phyloP scores from a whole-genome alignment of 2,113 vertebrate genomes.

The Melanostigma gelatinosum region DNA sequence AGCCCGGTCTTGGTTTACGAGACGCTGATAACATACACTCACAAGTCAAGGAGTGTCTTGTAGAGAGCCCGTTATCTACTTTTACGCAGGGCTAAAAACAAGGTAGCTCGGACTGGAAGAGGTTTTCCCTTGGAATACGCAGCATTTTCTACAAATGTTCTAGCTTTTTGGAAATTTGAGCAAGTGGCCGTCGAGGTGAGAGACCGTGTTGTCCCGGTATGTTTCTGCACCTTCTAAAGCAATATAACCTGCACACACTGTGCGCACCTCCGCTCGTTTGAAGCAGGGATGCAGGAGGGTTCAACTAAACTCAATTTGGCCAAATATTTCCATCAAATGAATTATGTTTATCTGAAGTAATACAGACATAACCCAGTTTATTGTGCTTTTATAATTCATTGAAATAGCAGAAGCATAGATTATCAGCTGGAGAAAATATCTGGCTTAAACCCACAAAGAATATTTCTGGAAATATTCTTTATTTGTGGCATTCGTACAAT shows the following conservation, averaged over 20 bases:
- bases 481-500: neutral
- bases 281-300: neutral
- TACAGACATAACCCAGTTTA: neutral
- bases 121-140: neutral
- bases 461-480: neutral
- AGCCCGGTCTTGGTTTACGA: slow-evolving; percentile 64
- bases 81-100: slow-evolving; percentile 37
- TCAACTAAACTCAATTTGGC: neutral
- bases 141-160: neutral
- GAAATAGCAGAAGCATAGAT: neutral
- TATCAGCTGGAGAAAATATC: neutral
- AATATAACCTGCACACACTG: neutral
- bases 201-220: neutral
- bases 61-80: slow-evolving; percentile 37
- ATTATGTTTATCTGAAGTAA: neutral
- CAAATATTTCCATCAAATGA: neutral
- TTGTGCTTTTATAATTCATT: neutral
- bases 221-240: slow-evolving; percentile 5
- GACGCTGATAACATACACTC: slow-evolving; percentile 56
- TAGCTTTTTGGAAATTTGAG: neutral
- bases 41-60: slow-evolving; percentile 48
- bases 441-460: neutral
- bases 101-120: slow-evolving; percentile 23
- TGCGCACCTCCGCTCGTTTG: neutral
- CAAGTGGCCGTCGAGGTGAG: slow-evolving; percentile 26